Evolutionary conservation across 2,888 invertebrate species (phyloP).

Genomic region (Epsilonema sp.): DNA sequence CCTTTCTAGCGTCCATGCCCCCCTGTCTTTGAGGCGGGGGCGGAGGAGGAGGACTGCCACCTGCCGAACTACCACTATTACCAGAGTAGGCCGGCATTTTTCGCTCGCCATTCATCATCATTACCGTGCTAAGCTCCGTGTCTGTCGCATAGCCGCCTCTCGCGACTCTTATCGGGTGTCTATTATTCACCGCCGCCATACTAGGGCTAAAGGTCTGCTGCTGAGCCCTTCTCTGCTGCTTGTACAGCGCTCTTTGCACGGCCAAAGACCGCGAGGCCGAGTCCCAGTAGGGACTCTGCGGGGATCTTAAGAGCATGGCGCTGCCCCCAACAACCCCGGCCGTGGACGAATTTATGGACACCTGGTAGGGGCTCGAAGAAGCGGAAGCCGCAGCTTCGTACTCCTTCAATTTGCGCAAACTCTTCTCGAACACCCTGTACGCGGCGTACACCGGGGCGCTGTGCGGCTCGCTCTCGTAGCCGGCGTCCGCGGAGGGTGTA

Average conservation of each 20-base stretch:
- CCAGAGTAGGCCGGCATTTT: too few species aligned
- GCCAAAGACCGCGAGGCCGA: neutral
- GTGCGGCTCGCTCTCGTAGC: constrained; percentile 6
- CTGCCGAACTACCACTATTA: neutral
- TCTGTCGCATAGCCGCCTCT: constrained; percentile 7
- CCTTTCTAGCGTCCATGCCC: neutral
- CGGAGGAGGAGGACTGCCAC: neutral
- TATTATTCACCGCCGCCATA: neutral
- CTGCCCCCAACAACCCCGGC: neutral
- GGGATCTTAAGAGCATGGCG: neutral
- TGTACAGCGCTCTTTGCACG: neutral
- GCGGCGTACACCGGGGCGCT: neutral
- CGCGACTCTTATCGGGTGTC: neutral
- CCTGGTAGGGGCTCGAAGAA: neutral
- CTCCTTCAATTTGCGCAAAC: constrained; percentile 3
- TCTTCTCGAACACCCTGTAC: constrained; percentile 4
- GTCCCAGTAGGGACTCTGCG: neutral
- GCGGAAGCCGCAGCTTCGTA: neutral
- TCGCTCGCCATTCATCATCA: too few species aligned
- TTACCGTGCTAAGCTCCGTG: constrained; percentile 4
- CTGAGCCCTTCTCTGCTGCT: neutral
- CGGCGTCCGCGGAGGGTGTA: neutral
- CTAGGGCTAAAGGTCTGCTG: neutral
- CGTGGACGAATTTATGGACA: neutral
- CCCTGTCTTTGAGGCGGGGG: neutral